phyloP scores from a whole-genome alignment of 2,888 invertebrate genomes.

The Papilio demoleus region DNA sequence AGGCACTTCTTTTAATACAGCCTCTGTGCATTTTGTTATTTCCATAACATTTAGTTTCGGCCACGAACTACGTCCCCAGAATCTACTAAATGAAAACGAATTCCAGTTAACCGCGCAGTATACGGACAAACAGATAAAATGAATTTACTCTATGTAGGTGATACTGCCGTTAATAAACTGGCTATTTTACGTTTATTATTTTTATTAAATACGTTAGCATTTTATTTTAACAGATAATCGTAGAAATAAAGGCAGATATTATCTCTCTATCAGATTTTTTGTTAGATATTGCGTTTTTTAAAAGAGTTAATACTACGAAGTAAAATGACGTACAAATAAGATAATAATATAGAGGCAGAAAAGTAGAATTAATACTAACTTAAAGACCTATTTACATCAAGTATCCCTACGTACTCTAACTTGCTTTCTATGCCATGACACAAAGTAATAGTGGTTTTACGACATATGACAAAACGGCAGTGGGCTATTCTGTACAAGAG shows the following conservation, averaged over 20 bases:
- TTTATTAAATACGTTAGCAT: not conserved
- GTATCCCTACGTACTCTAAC: not conserved
- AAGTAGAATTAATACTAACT: not conserved
- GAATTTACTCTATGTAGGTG: conserved; percentile 35
- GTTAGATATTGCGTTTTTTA: not conserved
- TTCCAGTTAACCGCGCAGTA: conserved; percentile 37
- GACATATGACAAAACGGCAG: conserved; percentile 5
- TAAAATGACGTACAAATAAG: not conserved
- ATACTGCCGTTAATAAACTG: conserved; percentile 29
- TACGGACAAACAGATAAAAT: conserved; percentile 37
- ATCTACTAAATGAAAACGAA: conserved; percentile 40
- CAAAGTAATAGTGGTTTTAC: conserved; percentile 17
- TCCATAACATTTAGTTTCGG: conserved; percentile 41
- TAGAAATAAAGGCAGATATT: no score
- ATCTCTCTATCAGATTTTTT: no score
- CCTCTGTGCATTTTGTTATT: conserved; percentile 35
- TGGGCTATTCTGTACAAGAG: conserved; percentile 1
- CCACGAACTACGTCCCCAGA: conserved; percentile 29
- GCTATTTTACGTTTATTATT: conserved; percentile 11
- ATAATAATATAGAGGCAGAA: not conserved
- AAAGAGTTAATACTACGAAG: not conserved
- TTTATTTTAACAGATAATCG: no score
- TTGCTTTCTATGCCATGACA: conserved; percentile 3
- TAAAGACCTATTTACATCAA: not conserved
- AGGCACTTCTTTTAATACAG: conserved; percentile 29